Percentiles rank a stretch among this genome's conserved stretches.
Evolutionary conservation across 2,113 vertebrate species (phyloP).

Genomic region (Chelonoidis abingdonii): DNA sequence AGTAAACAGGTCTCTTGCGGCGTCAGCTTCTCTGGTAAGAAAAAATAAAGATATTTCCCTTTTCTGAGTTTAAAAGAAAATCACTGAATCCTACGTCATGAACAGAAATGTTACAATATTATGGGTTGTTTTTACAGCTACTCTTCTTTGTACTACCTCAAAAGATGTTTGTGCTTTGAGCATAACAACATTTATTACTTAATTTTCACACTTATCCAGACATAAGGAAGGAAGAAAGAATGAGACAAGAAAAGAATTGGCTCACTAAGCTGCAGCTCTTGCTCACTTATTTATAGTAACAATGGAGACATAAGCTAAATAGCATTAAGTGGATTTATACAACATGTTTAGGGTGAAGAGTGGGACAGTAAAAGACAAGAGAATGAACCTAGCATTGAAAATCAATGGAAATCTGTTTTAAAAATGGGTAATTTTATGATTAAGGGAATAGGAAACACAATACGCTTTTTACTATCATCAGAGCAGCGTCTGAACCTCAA

Average conservation of each 20-base stretch:
- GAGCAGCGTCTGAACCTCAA: background rate
- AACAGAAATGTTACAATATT: background rate
- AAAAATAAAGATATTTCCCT: background rate
- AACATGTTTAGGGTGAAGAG: slow-evolving; percentile 60
- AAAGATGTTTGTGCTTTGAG: background rate
- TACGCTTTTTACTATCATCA: background rate
- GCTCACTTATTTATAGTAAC: slow-evolving; percentile 70
- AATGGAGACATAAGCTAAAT: slow-evolving; percentile 55
- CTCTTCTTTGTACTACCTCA: background rate
- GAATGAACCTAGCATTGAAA: slow-evolving; percentile 33
- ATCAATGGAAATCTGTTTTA: slow-evolving; percentile 3
- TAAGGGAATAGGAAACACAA: background rate
- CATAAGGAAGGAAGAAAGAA: background rate
- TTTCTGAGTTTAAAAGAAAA: background rate
- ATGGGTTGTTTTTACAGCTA: background rate
- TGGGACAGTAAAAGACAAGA: slow-evolving; percentile 12
- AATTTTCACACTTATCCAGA: background rate
- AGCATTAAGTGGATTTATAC: slow-evolving; percentile 71
- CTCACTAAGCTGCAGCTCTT: slow-evolving; percentile 62
- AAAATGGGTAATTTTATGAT: background rate
- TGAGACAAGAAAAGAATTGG: slow-evolving; percentile 39
- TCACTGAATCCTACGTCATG: background rate
- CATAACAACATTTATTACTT: background rate
- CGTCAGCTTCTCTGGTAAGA: background rate
- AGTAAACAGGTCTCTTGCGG: background rate